phyloP scores from a whole-genome alignment of 2,113 vertebrate species.

The Lagenorhynchus albirostris region DNA sequence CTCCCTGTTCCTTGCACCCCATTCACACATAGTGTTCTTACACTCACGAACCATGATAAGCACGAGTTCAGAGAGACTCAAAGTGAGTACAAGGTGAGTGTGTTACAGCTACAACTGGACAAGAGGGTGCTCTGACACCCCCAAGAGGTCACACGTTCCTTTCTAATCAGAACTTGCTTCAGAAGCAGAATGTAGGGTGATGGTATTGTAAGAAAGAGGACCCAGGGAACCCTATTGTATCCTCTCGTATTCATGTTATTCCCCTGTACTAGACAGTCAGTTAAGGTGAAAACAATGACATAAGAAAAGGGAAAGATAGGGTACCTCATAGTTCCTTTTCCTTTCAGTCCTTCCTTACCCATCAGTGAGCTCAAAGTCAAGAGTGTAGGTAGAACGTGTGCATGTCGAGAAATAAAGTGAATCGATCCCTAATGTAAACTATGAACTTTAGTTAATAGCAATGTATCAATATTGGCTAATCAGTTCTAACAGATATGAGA shows the following conservation, averaged over 20 bases:
- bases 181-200: background rate
- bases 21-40: background rate
- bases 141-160: background rate
- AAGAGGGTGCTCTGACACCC: background rate
- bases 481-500: background rate
- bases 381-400: background rate
- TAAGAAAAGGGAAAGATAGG: background rate
- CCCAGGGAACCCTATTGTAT: background rate
- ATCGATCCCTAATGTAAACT: background rate
- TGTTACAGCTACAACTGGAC: background rate
- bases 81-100: too few species aligned
- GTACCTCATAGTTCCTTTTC: background rate
- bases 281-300: background rate
- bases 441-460: background rate
- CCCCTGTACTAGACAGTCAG: background rate
- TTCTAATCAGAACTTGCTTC: background rate
- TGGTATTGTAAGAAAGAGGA: background rate
- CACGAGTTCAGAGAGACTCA: background rate
- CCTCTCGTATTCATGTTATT: background rate
- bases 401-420: background rate
- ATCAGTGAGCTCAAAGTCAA: background rate
- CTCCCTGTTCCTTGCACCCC: background rate
- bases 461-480: background rate
- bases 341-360: background rate
- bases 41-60: accelerated